phyloP scores from a whole-genome alignment of 1,140 invertebrate genomes.

The Atta texana region DNA sequence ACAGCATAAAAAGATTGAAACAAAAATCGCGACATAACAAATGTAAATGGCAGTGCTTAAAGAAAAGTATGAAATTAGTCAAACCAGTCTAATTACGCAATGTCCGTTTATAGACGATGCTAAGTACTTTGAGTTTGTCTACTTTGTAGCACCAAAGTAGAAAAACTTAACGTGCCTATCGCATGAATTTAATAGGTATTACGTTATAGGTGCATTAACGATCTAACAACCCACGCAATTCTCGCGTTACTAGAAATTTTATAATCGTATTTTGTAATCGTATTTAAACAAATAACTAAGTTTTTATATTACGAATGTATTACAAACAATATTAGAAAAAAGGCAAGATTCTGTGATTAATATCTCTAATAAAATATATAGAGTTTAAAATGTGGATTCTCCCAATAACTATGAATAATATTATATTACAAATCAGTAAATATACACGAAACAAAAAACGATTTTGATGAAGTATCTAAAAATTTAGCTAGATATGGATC shows the following conservation, averaged over 20 bases:
- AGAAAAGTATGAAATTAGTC: slow-evolving; percentile 24
- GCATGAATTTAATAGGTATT: slow-evolving; percentile 16
- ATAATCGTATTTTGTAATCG: background rate
- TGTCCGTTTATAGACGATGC: slow-evolving; percentile 34
- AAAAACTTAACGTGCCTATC: slow-evolving; percentile 21
- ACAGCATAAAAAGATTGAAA: slow-evolving; percentile 3
- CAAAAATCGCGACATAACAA: background rate
- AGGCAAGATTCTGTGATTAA: background rate
- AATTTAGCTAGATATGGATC: too few species aligned
- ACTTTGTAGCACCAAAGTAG: slow-evolving; percentile 1
- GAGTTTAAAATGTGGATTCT: too few species aligned
- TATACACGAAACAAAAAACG: too few species aligned
- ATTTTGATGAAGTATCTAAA: too few species aligned
- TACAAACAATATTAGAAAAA: background rate
- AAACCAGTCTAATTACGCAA: slow-evolving; percentile 12
- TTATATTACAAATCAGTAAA: background rate
- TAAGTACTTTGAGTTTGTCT: slow-evolving; percentile 5
- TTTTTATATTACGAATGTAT: background rate
- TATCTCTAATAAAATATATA: background rate
- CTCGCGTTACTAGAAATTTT: slow-evolving; percentile 6
- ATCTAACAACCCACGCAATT: background rate
- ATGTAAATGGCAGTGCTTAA: background rate
- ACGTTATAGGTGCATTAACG: background rate
- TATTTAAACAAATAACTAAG: background rate
- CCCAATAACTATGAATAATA: background rate